phyloP scores from a whole-genome alignment of 1,140 invertebrate species.

The Physella acuta region DNA sequence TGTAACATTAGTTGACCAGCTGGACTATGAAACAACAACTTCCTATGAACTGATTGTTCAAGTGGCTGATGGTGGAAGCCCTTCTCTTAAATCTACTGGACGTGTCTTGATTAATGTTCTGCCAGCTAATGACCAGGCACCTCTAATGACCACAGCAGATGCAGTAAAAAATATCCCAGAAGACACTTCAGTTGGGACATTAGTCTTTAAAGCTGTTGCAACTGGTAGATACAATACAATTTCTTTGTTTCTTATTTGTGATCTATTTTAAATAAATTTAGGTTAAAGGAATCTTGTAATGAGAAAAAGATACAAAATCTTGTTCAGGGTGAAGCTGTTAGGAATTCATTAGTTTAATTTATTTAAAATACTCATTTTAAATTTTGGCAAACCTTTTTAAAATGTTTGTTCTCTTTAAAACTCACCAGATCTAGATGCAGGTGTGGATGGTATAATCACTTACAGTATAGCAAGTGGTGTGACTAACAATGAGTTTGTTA shows the following conservation, averaged over 20 bases:
- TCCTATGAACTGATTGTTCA: constrained; percentile 25
- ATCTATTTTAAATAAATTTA: background rate
- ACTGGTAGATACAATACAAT: no score
- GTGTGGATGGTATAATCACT: constrained; percentile 32
- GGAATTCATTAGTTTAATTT: no score
- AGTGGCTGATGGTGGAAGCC: constrained; percentile 30
- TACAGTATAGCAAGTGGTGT: constrained; percentile 34
- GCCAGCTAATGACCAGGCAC: constrained; percentile 34
- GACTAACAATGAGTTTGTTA: constrained; percentile 27
- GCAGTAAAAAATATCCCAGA: constrained; percentile 18
- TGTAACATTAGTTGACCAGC: constrained; percentile 6
- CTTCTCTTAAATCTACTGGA: constrained; percentile 28
- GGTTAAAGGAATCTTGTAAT: no score
- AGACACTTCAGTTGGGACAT: constrained; percentile 25
- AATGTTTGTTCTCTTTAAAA: background rate
- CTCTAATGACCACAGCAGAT: constrained; percentile 21
- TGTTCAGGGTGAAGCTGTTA: no score
- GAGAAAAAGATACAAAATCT: no score
- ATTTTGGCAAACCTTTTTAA: background rate
- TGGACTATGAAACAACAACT: constrained; percentile 37
- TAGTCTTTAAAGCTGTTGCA: constrained; percentile 33
- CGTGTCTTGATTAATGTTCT: constrained; percentile 33
- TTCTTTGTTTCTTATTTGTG: background rate
- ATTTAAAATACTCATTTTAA: no score
- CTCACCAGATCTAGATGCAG: constrained; percentile 31